Conservation (phyloP, 2,797 vertebrate genomes). For the Acipenser ruthenus region DNA sequence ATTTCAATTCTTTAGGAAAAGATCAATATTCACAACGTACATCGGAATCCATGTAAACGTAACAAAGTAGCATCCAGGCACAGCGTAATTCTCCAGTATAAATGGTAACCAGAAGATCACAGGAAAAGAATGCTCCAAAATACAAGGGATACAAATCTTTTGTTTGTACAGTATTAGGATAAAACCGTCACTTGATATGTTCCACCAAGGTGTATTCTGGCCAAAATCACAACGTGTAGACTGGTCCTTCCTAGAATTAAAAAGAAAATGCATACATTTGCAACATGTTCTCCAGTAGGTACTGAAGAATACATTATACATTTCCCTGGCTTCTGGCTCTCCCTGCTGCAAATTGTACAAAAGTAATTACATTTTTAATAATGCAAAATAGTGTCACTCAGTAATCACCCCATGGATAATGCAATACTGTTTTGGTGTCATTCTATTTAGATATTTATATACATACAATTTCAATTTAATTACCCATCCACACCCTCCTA, state of each 20-base stretch:
- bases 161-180: slow-evolving; percentile 39
- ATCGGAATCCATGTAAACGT: slow-evolving; percentile 34
- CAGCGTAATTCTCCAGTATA: slow-evolving; percentile 27
- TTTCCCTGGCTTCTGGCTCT: slow-evolving; percentile 5
- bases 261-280: slow-evolving; percentile 41
- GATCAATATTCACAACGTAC: slow-evolving; percentile 29
- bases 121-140: slow-evolving; percentile 33
- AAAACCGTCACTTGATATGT: slow-evolving; percentile 42
- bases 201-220: slow-evolving; percentile 37
- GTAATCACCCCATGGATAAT: too few relatives aligned
- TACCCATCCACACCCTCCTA: too few relatives aligned
- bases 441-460: too few relatives aligned
- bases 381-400: slow-evolving; percentile 18
- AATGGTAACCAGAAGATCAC: slow-evolving; percentile 15
- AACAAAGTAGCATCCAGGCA: slow-evolving; percentile 35
- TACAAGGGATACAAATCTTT: slow-evolving; percentile 35
- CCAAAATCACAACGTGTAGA: slow-evolving; percentile 35
- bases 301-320: slow-evolving; percentile 32
- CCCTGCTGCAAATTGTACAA: slow-evolving; percentile 16
- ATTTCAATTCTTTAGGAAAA: slow-evolving; percentile 20
- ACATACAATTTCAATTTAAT: too few relatives aligned
- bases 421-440: too few relatives aligned
- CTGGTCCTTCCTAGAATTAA: slow-evolving; percentile 47
- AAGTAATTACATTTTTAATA: slow-evolving; percentile 30
- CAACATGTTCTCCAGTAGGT: slow-evolving; percentile 44